Conservation (phyloP, 2,113 vertebrate species). For the Paracanthobrama guichenoti region DNA sequence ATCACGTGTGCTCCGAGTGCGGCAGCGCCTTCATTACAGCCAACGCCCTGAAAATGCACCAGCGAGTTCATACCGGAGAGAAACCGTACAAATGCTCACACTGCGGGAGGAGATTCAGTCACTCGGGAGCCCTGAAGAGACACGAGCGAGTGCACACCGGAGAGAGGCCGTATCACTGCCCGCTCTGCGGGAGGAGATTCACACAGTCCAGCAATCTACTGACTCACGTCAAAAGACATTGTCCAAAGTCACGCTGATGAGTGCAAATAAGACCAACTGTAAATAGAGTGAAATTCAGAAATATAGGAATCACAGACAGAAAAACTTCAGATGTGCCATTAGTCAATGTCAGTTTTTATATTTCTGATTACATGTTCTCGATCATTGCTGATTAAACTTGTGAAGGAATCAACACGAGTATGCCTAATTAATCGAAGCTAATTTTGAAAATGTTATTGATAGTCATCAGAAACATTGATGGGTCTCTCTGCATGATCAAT, state of each 20-base stretch:
- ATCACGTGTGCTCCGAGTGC: conserved; percentile 62
- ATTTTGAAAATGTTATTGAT: too few species aligned
- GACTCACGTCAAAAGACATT: conserved; percentile 1
- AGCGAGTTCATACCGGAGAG: conserved; percentile 42
- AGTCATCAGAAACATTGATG: too few species aligned
- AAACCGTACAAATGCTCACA: conserved; percentile 7
- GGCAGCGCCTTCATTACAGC: conserved; percentile 57
- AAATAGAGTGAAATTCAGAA: background rate
- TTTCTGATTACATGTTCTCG: background rate
- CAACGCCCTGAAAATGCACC: conserved; percentile 40
- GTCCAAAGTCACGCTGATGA: conserved; percentile 1
- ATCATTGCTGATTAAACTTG: background rate
- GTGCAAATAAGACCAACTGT: background rate
- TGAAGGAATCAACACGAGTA: background rate
- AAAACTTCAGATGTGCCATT: background rate
- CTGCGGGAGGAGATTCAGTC: conserved; percentile 2
- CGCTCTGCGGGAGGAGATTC: conserved; percentile 1
- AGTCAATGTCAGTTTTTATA: background rate
- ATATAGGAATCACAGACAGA: background rate
- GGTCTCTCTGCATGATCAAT: too few species aligned
- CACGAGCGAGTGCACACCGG: conserved; percentile 12
- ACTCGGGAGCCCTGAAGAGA: conserved; percentile 14
- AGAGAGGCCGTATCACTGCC: conserved; percentile 47
- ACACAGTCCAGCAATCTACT: conserved; percentile 17
- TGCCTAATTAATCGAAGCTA: background rate